Evolutionary conservation across 2,797 vertebrate species (phyloP).

Genomic region (Pipistrellus kuhlii): DNA sequence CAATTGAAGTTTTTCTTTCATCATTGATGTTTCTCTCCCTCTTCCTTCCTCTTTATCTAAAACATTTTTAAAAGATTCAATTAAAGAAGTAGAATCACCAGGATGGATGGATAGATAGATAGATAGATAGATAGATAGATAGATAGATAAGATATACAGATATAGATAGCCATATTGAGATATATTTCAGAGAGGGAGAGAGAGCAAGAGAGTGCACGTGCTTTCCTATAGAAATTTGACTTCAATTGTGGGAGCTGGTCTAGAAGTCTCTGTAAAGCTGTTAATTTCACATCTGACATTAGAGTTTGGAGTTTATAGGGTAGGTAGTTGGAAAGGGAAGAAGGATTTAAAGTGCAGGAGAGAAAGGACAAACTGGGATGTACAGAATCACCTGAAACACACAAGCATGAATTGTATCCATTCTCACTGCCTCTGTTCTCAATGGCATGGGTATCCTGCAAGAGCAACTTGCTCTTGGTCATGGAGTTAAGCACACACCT

Average conservation of each 20-base stretch:
- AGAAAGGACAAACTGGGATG: not conserved
- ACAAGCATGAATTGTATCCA: not conserved
- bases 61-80: not conserved
- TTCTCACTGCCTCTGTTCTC: not conserved
- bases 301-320: not conserved
- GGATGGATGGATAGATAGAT: too few relatives aligned
- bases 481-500: not conserved
- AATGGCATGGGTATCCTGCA: not conserved
- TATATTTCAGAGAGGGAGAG: not conserved
- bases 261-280: not conserved
- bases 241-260: not conserved
- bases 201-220: not conserved
- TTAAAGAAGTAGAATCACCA: not conserved
- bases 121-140: too few relatives aligned
- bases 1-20: too few relatives aligned
- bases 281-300: not conserved
- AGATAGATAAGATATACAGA: not conserved
- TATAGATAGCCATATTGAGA: not conserved
- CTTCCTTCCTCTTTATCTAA: too few relatives aligned
- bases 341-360: not conserved
- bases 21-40: too few relatives aligned
- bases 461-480: not conserved
- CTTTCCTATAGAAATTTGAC: not conserved
- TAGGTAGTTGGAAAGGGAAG: not conserved
- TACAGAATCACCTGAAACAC: not conserved